Base-by-base conservation (phyloP, 2,888 invertebrate species). In the Clusia tigrina region DNA sequence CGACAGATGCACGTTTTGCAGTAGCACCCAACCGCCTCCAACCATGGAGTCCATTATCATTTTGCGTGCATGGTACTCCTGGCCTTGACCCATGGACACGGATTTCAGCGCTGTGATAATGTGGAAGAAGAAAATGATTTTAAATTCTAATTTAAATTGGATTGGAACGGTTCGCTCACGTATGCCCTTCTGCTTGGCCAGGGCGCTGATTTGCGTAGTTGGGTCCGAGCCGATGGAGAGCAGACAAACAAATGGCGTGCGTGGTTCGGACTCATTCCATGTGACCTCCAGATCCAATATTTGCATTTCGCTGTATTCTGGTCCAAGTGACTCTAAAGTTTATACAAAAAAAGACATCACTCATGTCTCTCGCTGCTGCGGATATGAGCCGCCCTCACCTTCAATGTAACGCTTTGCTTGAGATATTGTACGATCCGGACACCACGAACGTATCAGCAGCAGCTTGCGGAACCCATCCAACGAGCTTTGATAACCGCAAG, bases 31-130 rank as follows among this genome's bases (percentile, higher is more conserved):
- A 15, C 94, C 93, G 0, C 98, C 97, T 69, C 84, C 85, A 32
- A 84, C 85, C 91, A 93, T 93, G 0, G 91, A 90, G 68, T 93
- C 90, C 48, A 89, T 87, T 74, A 95, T 91, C 86, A 95, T 88
- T 77, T 91, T 89, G 24, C 95, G 87, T 0, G 95, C 95, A 66
- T 93, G 93, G 65, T 86, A 86, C 76, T 91, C 98, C 85, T 98
- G 97, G 0, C 97, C 98, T 87, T 98, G 98, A 2, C 98, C 98
- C 97, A 98, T 97, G 5, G 97, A 98, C 3, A 98, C 95, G 0
- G 93, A 90, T 79, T 91, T 91, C 15, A 94, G 80, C 63, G 86
- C 93, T 93, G 37, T n/a, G n/a, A n/a, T n/a, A n/a, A n/a, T n/a
- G n/a, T 17, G 20, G 12, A 15, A 2, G 3, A 5, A 17, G 12